phyloP scores from a whole-genome alignment of 2,113 vertebrate genomes.

The Verasper variegatus region DNA sequence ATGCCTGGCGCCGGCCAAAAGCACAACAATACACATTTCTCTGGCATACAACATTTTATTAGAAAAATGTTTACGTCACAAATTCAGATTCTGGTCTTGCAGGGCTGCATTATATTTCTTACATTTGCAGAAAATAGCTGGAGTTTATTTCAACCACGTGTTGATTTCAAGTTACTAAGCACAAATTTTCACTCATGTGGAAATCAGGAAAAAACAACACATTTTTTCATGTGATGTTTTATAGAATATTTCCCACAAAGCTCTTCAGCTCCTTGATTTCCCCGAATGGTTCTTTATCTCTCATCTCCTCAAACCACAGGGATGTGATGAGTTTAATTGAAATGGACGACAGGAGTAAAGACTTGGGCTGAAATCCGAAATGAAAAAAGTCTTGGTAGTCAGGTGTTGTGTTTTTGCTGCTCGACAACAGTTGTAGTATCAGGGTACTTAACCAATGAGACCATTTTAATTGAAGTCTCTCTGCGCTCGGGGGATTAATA shows the following conservation, averaged over 20 bases:
- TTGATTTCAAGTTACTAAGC: neutral
- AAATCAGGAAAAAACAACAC: too few relatives aligned
- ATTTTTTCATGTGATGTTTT: neutral
- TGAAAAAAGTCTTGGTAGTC: conserved; percentile 11
- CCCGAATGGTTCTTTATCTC: conserved; percentile 32
- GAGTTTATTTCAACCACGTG: neutral
- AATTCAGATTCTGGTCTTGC: too few relatives aligned
- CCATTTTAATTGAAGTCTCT: conserved; percentile 54
- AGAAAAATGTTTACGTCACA: too few relatives aligned
- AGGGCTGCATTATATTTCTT: too few relatives aligned
- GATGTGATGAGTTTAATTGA: conserved; percentile 45
- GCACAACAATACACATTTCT: too few relatives aligned
- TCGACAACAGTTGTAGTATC: conserved; percentile 32
- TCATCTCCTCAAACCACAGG: conserved; percentile 35
- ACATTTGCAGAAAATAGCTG: too few relatives aligned
- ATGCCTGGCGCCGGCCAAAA: too few relatives aligned
- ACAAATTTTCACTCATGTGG: neutral
- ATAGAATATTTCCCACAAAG: conserved; percentile 11
- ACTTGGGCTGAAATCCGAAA: conserved; percentile 23
- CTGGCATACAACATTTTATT: too few relatives aligned
- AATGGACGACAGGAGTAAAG: conserved; percentile 32
- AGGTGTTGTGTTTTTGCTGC: conserved; percentile 12
- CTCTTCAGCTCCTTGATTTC: conserved; percentile 47
- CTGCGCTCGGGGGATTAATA: conserved; percentile 47
- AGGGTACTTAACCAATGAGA: conserved; percentile 37